Base-by-base conservation (phyloP, 1,140 invertebrate species). In the Nasonia giraulti region DNA sequence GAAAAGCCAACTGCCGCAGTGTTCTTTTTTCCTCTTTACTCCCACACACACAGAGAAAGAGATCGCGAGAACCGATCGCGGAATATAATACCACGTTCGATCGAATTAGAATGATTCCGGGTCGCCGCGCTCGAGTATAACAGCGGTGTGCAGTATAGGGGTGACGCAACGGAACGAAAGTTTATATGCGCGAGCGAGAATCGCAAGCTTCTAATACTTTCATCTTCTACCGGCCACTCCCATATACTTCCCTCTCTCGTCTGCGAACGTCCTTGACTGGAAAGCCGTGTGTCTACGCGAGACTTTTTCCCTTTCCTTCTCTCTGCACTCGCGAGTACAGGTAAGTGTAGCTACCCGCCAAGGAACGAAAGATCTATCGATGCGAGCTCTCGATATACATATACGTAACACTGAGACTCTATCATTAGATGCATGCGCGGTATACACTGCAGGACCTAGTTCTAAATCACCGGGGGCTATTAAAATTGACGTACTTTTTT, bases 21-120 rank as follows among this genome's bases (percentile, higher is more conserved):
- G 3, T 66, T 8, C 20, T 79, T 33, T 37, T 62, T 37, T 14
- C 12, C 2, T 37, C 55, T 66, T 2, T 20, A 12, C 77, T 66
- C n/a, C 1, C 27, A 37, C n/a, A 11, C 7, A 27, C 69, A 10
- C 69, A 20, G 27, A 33, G 12, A 17, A 14, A 17, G 50, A 55
- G 50, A 44, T 76, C 44, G 40, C 74, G 74, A 76, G 31, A 80
- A 17, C 14, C 37, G 40, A 80, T 47, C n/a, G 20, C 20, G 20
- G 68, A 80, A 44, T 27, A 71, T 62, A 82, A 82, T 74, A n/a
- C 55, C 27, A 27, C 82, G 68, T 47, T 74, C 71, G 83, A 85
- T 75, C 73, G 71, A 66, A 81, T 85, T 81, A 77, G 66, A 78
- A 78, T 82, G 80, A 85, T 85, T 85, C 84, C 84, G 84, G 84